These are phyloP conservation scores for Hydra vulgaris DNA, from an alignment of 30 jellyfish, hydroid and myxozoan species.

Conservation along the genomic window DNA sequence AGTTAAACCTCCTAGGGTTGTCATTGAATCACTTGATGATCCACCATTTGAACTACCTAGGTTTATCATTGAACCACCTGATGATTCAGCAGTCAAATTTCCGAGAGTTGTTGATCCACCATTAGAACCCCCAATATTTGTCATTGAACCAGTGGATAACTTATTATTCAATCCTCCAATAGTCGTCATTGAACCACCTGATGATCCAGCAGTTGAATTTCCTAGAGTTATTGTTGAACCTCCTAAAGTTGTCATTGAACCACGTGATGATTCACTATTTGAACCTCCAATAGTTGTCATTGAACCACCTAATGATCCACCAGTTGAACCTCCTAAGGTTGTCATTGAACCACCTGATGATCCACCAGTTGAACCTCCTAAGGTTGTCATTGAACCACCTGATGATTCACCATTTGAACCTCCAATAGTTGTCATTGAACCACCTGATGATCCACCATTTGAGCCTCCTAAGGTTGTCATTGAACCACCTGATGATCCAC, in stretches of 20 bases:
- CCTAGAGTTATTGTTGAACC: too few relatives aligned
- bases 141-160: not conserved
- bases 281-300: not conserved
- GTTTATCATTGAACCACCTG: not conserved
- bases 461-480: too few relatives aligned
- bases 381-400: not conserved
- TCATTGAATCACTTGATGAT: not conserved
- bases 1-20: too few relatives aligned
- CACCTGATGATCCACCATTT: too few relatives aligned
- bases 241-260: too few relatives aligned
- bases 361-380: not conserved
- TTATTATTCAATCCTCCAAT: too few relatives aligned
- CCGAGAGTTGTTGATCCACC: not conserved
- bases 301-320: not conserved
- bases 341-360: not conserved
- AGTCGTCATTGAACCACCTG: too few relatives aligned
- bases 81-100: not conserved
- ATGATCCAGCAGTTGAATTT: too few relatives aligned
- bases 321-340: not conserved
- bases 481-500: too few relatives aligned
- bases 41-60: not conserved
- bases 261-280: too few relatives aligned
- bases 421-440: too few relatives aligned
- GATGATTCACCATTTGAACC: too few relatives aligned
- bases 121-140: not conserved